Conservation (phyloP, 2,113 vertebrate species). For the Glaucomys volans region DNA sequence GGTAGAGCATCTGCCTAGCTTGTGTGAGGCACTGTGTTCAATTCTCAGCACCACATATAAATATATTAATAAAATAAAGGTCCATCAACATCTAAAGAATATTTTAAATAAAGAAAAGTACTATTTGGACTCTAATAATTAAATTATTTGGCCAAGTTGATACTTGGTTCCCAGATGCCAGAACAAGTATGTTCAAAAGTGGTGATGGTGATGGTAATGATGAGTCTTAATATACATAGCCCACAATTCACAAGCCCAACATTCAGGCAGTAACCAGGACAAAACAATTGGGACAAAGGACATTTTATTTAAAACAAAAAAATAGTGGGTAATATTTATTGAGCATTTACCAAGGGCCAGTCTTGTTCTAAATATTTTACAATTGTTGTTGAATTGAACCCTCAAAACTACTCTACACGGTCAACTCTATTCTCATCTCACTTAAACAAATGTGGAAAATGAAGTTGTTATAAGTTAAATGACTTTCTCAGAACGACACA, state of each 20-base stretch:
- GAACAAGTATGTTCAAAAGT: background rate
- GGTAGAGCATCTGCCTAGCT: too few relatives aligned
- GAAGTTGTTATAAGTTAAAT: background rate
- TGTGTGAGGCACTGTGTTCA: too few relatives aligned
- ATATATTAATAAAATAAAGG: too few relatives aligned
- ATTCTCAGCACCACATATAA: too few relatives aligned
- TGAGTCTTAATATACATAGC: background rate
- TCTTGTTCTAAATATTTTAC: background rate
- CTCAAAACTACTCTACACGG: background rate
- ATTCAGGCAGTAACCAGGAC: background rate
- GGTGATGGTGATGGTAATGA: background rate
- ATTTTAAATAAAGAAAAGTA: background rate
- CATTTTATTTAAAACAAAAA: background rate
- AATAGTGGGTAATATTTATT: background rate
- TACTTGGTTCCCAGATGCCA: background rate
- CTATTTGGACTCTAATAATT: background rate
- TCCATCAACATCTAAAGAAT: too few relatives aligned
- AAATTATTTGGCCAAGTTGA: background rate
- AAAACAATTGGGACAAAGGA: background rate
- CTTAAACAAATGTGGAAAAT: background rate
- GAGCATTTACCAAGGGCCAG: rapidly evolving
- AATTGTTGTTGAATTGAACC: background rate
- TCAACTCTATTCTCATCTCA: background rate
- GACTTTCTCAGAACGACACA: background rate
- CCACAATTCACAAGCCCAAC: background rate